Percentiles rank a stretch among this genome's conserved stretches.
phyloP scores from a whole-genome alignment of 2,888 invertebrate species.

The Malthinus seriepunctatus region DNA sequence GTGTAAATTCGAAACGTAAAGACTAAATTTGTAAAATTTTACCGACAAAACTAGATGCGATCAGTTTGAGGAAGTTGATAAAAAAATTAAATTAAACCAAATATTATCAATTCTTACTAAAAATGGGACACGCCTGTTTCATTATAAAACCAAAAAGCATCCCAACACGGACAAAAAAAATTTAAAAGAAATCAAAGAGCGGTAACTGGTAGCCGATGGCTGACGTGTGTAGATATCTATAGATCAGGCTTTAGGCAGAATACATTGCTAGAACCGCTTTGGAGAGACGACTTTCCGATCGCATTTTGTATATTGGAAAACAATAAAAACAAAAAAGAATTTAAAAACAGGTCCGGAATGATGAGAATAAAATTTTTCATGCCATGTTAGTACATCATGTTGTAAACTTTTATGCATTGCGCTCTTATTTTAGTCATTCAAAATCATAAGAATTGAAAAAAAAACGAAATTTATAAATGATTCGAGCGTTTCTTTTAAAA shows the following conservation, averaged over 20 bases:
- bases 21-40: too few relatives aligned
- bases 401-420: too few relatives aligned
- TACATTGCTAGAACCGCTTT: slow-evolving; percentile 38
- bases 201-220: slow-evolving; percentile 39
- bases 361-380: slow-evolving; percentile 26
- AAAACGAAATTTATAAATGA: too few relatives aligned
- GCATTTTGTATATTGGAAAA: slow-evolving; percentile 40
- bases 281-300: slow-evolving; percentile 36
- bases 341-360: slow-evolving; percentile 37
- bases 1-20: too few relatives aligned
- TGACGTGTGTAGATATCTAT: slow-evolving; percentile 40
- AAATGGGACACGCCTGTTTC: slow-evolving; percentile 26
- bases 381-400: background rate
- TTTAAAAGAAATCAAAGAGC: slow-evolving; percentile 32
- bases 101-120: slow-evolving; percentile 18
- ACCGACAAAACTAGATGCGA: too few relatives aligned
- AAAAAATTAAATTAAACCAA: slow-evolving; percentile 14
- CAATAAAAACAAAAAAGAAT: slow-evolving; percentile 36
- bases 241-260: slow-evolving; percentile 36
- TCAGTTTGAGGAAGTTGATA: background rate
- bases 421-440: too few relatives aligned
- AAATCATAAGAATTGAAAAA: too few relatives aligned
- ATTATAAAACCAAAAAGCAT: slow-evolving; percentile 37
- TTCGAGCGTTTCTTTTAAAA: too few relatives aligned
- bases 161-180: slow-evolving; percentile 28